Evolutionary conservation across 2,113 vertebrate species (phyloP), one percentile per base, ranked within the genome.

Genomic region (Grantiella picta): DNA sequence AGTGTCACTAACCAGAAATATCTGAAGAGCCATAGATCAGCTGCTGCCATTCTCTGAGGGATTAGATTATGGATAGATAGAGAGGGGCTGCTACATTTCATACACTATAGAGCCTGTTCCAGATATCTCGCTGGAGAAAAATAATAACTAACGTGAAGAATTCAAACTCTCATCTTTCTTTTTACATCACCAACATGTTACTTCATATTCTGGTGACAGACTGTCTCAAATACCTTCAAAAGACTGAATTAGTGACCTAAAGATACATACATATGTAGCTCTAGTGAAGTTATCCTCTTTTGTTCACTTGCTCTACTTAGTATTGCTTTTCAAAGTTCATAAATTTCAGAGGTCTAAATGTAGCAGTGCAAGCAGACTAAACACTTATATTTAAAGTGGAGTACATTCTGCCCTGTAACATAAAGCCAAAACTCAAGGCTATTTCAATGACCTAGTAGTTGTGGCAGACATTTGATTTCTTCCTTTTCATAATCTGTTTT

Each of bases 341-440:
- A 70, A 38, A 94, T 73, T 93, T 96, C 76, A 77, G 54, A 95
- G 54, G 25, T 90, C 75, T 82, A 82, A 89, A 73, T 63, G 64
- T 27, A 72, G 63, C 42, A 86, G 42, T 52, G 54, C 19, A 54
- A 86, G 80, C 80, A 95, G 82, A 89, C 91, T 90, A 81, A 94
- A 95, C 64, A 88, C 8, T 2, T 53, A 28, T 53, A 78, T 85
- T 82, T 75, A 49, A 87, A 84, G 75, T 29, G 59, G 54, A 88
- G 15, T 33, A 70, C 45, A 70, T 73, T 92, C 85, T 88, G 45
- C 54, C 59, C 27, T 71, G 28, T 29, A 75, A 75, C 38, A 68
- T 25, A 90, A 81, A 84, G 86, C 35, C 65, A 79, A 83, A 90
- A 89, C 42, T 71, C 1, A 0, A 75, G 53, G 36, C 28, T 91